Base-by-base conservation (phyloP, 2,797 vertebrate genomes). In the Falco peregrinus region DNA sequence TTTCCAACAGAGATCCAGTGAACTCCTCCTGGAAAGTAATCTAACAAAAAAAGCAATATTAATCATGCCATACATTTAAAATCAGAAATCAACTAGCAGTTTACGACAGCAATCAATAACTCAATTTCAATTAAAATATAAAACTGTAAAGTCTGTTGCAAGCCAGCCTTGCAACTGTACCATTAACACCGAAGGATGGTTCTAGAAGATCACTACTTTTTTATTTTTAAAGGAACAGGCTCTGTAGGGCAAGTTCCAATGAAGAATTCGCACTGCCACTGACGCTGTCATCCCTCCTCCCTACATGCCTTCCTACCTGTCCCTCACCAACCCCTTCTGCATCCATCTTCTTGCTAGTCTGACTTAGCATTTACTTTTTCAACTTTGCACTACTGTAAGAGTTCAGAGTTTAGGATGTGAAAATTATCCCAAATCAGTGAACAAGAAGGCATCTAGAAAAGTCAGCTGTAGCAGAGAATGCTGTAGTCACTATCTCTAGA, bases 1-100 rank as follows among this genome's bases (percentile, higher is more conserved):
- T 99, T 99, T 69, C 99, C 99, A 47, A 99, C 97, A 83, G 99
- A 99, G 93, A 99, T 96, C 99, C 99, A 99, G 73, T 99, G 98
- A 79, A 99, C 97, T 45, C 99, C 99, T 80, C 98, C 99, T 29
- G 99, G 99, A 94, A 99, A 99, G 89, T 96, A 99, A 77, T 97
- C 99, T 99, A 86, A 65, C 10, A n/a, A 96, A 29, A 84, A 61
- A 88, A 85, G 63, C 70, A 16, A 22, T 67, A 45, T 81, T 89
- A 94, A 77, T 82, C 25, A 59, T 4, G 18, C 10, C n/a, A 48
- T 37, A 43, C 7, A 41, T 76, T 84, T 80, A 17, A 69, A 74
- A 64, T 43, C 10, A 57, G 50, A 82, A 63, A 59, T 37, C 90
- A 69, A 74, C 68, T 9, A 87, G 25, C 17, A 56, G 14, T 17